A percentile compares a stretch with the other conserved stretches of the same genome.
These are phyloP conservation scores for Monochamus alternatus DNA, from an alignment of 2,888 invertebrate genomes.

Conservation along the genomic window DNA sequence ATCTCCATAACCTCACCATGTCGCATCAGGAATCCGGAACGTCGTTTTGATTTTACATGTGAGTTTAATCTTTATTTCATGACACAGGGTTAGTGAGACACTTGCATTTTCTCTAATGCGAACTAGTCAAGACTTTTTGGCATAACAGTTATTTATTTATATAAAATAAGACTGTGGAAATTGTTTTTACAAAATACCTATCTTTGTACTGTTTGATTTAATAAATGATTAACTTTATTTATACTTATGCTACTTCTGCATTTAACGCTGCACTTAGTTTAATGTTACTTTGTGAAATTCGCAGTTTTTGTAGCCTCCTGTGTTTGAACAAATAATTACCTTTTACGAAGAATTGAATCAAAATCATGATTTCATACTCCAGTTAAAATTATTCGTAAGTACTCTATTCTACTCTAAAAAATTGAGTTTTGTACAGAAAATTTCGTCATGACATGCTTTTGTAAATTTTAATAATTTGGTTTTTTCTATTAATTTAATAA, in stretches of 20 bases:
- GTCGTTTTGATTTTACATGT: slow-evolving; percentile 22
- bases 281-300: slow-evolving; percentile 44
- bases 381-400: too few relatives aligned
- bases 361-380: too few relatives aligned
- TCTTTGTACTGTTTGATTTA: slow-evolving; percentile 37
- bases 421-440: too few relatives aligned
- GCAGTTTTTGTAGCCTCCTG: background rate
- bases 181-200: slow-evolving; percentile 35
- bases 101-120: slow-evolving; percentile 37
- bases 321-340: too few relatives aligned
- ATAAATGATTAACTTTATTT: slow-evolving; percentile 39
- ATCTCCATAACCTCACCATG: slow-evolving; percentile 42
- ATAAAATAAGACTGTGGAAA: slow-evolving; percentile 54
- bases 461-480: background rate
- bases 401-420: too few relatives aligned
- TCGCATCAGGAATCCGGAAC: slow-evolving; percentile 21
- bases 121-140: slow-evolving; percentile 49
- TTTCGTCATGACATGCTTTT: background rate
- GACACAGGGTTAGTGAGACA: slow-evolving; percentile 26
- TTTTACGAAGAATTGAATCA: too few relatives aligned
- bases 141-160: slow-evolving; percentile 53
- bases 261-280: slow-evolving; percentile 30
- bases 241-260: slow-evolving; percentile 27
- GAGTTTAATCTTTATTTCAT: slow-evolving; percentile 27
- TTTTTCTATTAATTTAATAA: background rate